Conservation (phyloP, 2,797 vertebrate species). For the Pyrocephalus nanus region DNA sequence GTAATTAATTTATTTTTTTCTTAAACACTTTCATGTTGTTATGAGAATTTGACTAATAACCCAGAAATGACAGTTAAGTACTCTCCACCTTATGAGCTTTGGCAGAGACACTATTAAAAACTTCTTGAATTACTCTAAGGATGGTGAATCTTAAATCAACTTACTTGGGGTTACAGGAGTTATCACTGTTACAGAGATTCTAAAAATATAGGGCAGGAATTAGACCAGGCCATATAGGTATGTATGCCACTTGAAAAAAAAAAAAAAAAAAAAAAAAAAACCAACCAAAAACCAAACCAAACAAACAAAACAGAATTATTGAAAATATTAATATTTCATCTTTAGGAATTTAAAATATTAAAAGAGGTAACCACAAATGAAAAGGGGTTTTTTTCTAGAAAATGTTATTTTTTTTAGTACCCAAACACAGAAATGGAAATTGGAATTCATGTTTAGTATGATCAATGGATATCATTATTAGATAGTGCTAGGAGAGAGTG, state of each 20-base stretch:
- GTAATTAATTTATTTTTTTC: neutral
- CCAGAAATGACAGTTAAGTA: neutral
- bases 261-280: too few species aligned
- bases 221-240: neutral
- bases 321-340: neutral
- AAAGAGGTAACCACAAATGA: neutral
- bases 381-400: neutral
- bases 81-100: neutral
- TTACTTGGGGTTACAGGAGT: neutral
- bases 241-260: neutral
- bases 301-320: neutral
- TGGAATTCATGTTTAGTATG: neutral
- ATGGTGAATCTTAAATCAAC: neutral
- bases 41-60: neutral
- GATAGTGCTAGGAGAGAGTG: neutral
- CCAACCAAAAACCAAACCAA: too few species aligned
- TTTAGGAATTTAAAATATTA: neutral
- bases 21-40: neutral
- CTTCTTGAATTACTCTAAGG: neutral
- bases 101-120: neutral
- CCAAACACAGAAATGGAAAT: neutral
- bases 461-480: neutral
- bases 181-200: neutral
- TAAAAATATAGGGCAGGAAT: neutral
- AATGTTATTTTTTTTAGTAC: neutral